phyloP scores from a whole-genome alignment of 2,888 invertebrate species.

The Lithodes maja region DNA sequence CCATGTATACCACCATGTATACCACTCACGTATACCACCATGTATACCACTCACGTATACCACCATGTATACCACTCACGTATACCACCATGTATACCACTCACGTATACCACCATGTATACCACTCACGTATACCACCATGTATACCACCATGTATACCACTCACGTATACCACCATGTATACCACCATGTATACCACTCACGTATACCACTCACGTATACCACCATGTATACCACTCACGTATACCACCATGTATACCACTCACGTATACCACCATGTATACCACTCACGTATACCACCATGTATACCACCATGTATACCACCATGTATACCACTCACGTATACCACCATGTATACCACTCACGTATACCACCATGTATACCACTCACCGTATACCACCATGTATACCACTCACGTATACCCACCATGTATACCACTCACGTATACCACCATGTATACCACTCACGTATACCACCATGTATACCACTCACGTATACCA shows the following conservation, averaged over 20 bases:
- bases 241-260: constrained; percentile 1
- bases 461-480: no score
- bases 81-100: background rate
- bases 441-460: no score
- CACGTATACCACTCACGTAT: background rate
- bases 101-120: background rate
- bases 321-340: background rate
- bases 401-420: no score
- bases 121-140: background rate
- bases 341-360: no score
- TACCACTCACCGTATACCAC: no score
- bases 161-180: background rate
- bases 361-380: no score
- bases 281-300: no score
- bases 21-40: background rate
- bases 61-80: background rate
- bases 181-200: background rate
- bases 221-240: background rate
- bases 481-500: no score
- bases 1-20: background rate
- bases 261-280: no score
- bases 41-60: background rate
- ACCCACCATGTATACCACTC: no score
- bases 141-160: background rate
- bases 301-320: background rate